Conservation (phyloP, 2,888 invertebrate species). For the Troides aeacus region DNA sequence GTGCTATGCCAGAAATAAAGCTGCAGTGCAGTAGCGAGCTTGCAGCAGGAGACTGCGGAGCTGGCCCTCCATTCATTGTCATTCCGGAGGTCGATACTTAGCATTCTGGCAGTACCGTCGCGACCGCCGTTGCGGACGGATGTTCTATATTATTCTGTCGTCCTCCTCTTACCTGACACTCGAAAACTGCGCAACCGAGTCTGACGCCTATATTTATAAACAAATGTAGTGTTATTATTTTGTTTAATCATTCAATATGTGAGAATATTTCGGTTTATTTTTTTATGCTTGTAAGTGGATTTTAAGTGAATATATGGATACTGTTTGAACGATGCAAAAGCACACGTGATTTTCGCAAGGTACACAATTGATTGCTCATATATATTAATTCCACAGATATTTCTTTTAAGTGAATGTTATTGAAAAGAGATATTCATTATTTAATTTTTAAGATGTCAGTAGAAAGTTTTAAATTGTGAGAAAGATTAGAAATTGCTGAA, state of each 20-base stretch:
- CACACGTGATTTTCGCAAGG: slow-evolving; percentile 25
- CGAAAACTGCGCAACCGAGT: slow-evolving; percentile 37
- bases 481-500: not conserved
- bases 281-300: slow-evolving; percentile 31
- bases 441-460: not conserved
- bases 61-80: slow-evolving; percentile 63
- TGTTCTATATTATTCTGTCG: slow-evolving; percentile 36
- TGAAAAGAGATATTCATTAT: not conserved
- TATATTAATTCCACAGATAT: not conserved
- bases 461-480: not conserved
- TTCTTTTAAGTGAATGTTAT: not conserved
- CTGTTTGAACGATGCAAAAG: slow-evolving; percentile 13
- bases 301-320: slow-evolving; percentile 17
- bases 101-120: slow-evolving; percentile 57
- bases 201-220: slow-evolving; percentile 65
- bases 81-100: slow-evolving; percentile 47
- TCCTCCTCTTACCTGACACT: slow-evolving; percentile 37
- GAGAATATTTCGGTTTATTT: slow-evolving; percentile 16
- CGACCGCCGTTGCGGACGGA: slow-evolving; percentile 56
- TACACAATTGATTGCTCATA: slow-evolving; percentile 8
- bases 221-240: slow-evolving; percentile 40
- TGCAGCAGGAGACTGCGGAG: slow-evolving; percentile 72
- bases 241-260: not conserved
- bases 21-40: slow-evolving; percentile 77
- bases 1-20: slow-evolving; percentile 76